Conservation (phyloP, 2,797 vertebrate species). For the Florisuga fusca region DNA sequence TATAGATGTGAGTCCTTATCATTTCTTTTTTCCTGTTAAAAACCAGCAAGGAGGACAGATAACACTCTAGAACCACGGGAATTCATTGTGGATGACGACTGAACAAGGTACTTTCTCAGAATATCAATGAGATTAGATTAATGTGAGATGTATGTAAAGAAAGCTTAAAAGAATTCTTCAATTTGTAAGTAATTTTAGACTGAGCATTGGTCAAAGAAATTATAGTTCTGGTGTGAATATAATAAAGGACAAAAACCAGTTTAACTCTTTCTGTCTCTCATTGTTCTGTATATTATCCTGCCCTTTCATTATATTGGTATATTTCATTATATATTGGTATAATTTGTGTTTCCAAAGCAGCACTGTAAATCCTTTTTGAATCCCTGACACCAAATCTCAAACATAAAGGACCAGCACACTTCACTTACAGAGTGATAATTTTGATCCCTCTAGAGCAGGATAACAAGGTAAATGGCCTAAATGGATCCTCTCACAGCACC, state of each 20-base stretch:
- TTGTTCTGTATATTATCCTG: neutral
- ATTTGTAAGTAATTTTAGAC: neutral
- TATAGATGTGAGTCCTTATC: neutral
- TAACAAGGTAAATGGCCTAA: neutral
- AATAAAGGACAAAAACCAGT: neutral
- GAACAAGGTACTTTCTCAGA: neutral
- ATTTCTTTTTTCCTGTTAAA: neutral
- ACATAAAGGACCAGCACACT: neutral
- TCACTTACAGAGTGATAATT: neutral
- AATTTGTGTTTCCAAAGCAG: neutral
- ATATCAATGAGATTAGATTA: neutral
- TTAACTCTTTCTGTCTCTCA: neutral
- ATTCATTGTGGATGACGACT: neutral
- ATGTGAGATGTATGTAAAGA: neutral
- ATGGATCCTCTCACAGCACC: neutral
- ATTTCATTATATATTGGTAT: no score
- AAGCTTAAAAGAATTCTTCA: neutral
- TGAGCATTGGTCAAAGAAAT: neutral
- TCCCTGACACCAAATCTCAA: neutral
- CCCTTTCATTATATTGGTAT: neutral
- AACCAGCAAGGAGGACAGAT: neutral
- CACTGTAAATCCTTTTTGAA: neutral
- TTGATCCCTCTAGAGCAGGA: neutral
- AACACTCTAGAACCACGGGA: neutral
- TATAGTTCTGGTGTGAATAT: neutral